These are phyloP conservation scores for Plodia interpunctella DNA, from an alignment of 1,140 invertebrate species.

Conservation along the genomic window DNA sequence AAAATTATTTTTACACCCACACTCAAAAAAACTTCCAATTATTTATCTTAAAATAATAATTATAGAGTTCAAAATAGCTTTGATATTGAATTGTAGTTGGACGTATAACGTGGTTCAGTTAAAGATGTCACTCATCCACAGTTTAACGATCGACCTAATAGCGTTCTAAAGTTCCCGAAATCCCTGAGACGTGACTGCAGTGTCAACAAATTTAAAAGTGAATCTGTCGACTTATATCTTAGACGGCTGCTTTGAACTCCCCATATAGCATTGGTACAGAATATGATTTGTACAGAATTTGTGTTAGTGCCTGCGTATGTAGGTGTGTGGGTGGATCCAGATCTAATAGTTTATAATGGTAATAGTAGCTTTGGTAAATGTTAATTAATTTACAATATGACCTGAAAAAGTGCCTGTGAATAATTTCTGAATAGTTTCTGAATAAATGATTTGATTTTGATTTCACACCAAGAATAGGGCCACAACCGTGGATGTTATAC, in stretches of 20 bases:
- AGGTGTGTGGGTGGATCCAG: too few species aligned
- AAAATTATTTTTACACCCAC: constrained; percentile 25
- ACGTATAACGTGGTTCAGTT: constrained; percentile 36
- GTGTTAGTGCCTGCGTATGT: too few species aligned
- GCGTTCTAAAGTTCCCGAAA: constrained; percentile 73
- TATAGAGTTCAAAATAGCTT: constrained; percentile 20
- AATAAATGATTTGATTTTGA: too few species aligned
- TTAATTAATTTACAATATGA: too few species aligned
- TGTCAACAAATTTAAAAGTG: constrained; percentile 72
- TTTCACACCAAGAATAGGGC: too few species aligned
- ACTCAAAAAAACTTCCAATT: constrained; percentile 8
- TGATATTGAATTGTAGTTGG: background rate
- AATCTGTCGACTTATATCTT: constrained; percentile 54
- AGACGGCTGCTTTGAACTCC: constrained; percentile 61
- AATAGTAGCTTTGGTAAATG: too few species aligned
- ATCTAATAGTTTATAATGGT: too few species aligned
- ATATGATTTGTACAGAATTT: background rate
- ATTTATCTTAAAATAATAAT: constrained; percentile 12
- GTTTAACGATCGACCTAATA: constrained; percentile 74
- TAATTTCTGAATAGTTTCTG: too few species aligned
- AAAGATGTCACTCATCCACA: constrained; percentile 74
- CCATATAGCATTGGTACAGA: constrained; percentile 27
- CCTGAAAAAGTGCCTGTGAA: too few species aligned
- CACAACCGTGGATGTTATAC: too few species aligned
- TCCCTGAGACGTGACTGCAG: constrained; percentile 70